Conservation (phyloP, 2,888 invertebrate genomes). For the Andrena haemorrhoa region DNA sequence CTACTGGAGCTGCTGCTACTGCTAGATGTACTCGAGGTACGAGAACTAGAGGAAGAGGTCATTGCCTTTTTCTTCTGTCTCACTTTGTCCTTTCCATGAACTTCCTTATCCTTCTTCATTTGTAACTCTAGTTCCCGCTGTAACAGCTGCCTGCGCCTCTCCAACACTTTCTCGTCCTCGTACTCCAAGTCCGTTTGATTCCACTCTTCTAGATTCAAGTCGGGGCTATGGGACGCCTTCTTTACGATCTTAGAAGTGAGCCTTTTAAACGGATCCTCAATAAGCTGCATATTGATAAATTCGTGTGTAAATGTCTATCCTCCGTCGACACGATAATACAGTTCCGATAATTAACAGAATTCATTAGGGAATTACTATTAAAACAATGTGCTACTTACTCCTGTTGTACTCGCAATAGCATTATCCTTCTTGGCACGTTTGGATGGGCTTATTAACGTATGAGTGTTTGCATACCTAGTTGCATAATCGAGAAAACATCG, state of each 20-base stretch:
- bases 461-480: conserved; percentile 88
- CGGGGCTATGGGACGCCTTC: conserved; percentile 86
- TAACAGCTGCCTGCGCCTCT: conserved; percentile 90
- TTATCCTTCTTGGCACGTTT: conserved; percentile 90
- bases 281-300: conserved; percentile 77
- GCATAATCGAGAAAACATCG: conserved; percentile 65
- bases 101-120: conserved; percentile 91
- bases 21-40: conserved; percentile 88
- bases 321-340: conserved; percentile 5
- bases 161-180: conserved; percentile 92
- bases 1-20: conserved; percentile 88
- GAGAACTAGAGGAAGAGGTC: conserved; percentile 90
- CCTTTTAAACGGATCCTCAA: conserved; percentile 89
- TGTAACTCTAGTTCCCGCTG: conserved; percentile 92
- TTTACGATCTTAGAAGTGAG: conserved; percentile 88
- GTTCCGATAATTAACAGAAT: background rate
- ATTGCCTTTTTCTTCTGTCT: conserved; percentile 89
- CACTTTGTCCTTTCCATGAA: conserved; percentile 88
- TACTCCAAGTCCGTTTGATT: conserved; percentile 92
- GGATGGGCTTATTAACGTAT: conserved; percentile 91
- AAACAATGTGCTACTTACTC: conserved; percentile 74
- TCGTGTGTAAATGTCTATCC: conserved; percentile 39
- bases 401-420: conserved; percentile 80
- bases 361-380: background rate
- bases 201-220: conserved; percentile 90